Base-by-base conservation (phyloP, 1,140 invertebrate genomes). In the Nasonia longicornis region DNA sequence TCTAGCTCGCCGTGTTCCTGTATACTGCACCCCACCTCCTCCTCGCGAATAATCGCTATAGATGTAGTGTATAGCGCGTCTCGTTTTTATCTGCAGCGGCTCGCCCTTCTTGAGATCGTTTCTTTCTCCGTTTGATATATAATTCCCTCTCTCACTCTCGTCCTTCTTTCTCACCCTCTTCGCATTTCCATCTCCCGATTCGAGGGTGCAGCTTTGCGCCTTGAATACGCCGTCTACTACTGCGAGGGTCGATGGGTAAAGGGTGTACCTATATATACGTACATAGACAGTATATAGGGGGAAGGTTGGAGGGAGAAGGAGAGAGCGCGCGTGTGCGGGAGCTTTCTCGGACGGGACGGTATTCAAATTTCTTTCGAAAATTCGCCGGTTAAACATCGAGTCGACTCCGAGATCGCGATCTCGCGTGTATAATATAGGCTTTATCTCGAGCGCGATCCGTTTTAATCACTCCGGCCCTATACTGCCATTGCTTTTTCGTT, bases 131-230 rank as follows among this genome's bases (percentile, higher is more conserved):
- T 71, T 42, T 71, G 69, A 38, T 29, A 67, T 67, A 67, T n/a
- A 29, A 67, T 67, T 67, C 64, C 22, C 64, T 26, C 64, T 11
- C 11, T 29, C 29, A 20, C 42, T 38, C 71, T 73, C 78, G 64
- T 66, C 67, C 64, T 73, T 80, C 78, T 80, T 73, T 80, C 78
- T 80, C 73, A 76, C 77, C 77, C 77, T 82, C 64, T 70, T 75
- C 71, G 58, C 70, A 66, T 79, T 79, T 70, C 77, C 81, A 75
- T 82, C 69, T 82, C 69, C 78, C 75, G 75, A 73, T 71, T 77
- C 74, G 75, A 77, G 80, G 80, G 80, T 79, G 64, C 76, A 72
- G 67, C 26, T 48, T 79, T 72, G 22, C 80, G 64, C 80, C 71
- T 78, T 67, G 72, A 75, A 79, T 79, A 74, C 52, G 66, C 74